Conservation (phyloP, 2,888 invertebrate genomes). For the Patella ulyssiponensis region DNA sequence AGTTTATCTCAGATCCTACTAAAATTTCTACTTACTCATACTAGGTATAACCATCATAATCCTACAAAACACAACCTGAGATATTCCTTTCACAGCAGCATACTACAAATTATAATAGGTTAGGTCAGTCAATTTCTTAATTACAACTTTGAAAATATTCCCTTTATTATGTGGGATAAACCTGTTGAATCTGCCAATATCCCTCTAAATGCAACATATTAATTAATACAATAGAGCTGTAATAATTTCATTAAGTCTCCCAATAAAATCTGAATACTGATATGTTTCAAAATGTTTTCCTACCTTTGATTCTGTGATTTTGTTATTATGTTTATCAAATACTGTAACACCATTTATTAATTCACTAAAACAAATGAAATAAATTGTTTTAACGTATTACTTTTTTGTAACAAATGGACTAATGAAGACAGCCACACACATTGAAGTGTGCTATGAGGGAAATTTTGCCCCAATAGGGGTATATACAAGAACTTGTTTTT, state of each 20-base stretch:
- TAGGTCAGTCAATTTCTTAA: neutral
- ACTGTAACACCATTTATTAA: slow-evolving; percentile 86
- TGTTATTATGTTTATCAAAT: slow-evolving; percentile 81
- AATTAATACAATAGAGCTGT: no score
- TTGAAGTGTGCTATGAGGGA: no score
- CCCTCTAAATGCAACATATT: no score
- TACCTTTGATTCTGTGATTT: slow-evolving; percentile 74
- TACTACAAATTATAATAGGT: slow-evolving; percentile 55
- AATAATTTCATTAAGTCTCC: no score
- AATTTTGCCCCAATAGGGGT: no score
- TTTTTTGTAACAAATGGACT: neutral
- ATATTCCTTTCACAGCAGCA: slow-evolving; percentile 89
- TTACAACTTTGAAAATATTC: no score
- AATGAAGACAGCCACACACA: neutral
- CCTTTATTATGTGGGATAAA: no score
- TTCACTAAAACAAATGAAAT: slow-evolving; percentile 76
- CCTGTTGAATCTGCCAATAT: no score
- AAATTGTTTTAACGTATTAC: neutral
- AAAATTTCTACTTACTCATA: slow-evolving; percentile 64
- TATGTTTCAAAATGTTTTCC: slow-evolving; percentile 1
- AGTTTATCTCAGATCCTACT: no score
- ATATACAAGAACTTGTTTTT: no score
- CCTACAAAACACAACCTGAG: slow-evolving; percentile 89
- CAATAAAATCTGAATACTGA: no score
- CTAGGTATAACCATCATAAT: slow-evolving; percentile 93